A percentile compares a stretch with the other conserved stretches of the same genome.
Evolutionary conservation across 2,888 invertebrate species (phyloP).

Genomic region (Cylloceria caligata): DNA sequence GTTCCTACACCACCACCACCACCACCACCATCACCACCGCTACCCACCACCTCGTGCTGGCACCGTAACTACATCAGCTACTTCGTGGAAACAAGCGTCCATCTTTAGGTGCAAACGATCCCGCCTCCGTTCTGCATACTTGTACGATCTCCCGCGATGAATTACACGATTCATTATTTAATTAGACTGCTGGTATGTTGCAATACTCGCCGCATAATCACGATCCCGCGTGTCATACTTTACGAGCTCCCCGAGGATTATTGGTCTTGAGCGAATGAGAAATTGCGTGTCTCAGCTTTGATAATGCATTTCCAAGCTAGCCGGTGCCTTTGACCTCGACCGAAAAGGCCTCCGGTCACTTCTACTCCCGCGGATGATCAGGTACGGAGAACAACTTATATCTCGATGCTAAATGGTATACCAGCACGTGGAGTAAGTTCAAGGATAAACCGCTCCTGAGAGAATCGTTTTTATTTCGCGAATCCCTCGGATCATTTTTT

Average conservation of each 20-base stretch:
- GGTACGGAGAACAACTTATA: not conserved
- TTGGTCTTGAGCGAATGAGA: not conserved
- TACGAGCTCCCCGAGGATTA: not conserved
- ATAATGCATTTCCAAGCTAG: slow-evolving; percentile 3
- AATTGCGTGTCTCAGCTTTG: not conserved
- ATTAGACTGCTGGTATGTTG: no score
- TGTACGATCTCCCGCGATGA: not conserved
- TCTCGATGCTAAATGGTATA: not conserved
- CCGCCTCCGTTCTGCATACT: slow-evolving; percentile 7
- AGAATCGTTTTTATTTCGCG: no score
- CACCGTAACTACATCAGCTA: not conserved
- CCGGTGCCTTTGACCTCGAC: not conserved
- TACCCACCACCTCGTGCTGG: not conserved
- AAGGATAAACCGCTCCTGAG: not conserved
- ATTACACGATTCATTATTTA: not conserved
- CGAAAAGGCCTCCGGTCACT: not conserved
- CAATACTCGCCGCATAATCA: no score
- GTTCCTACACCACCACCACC: not conserved
- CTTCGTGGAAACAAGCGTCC: slow-evolving; percentile 2
- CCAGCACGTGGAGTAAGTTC: slow-evolving; percentile 5
- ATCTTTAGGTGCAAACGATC: not conserved
- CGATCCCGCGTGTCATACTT: not conserved
- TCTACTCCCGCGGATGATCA: not conserved
- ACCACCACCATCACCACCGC: no score
- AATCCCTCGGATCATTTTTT: no score